Evolutionary conservation across 2,797 vertebrate species (phyloP).

Genomic region (Karalla daura): DNA sequence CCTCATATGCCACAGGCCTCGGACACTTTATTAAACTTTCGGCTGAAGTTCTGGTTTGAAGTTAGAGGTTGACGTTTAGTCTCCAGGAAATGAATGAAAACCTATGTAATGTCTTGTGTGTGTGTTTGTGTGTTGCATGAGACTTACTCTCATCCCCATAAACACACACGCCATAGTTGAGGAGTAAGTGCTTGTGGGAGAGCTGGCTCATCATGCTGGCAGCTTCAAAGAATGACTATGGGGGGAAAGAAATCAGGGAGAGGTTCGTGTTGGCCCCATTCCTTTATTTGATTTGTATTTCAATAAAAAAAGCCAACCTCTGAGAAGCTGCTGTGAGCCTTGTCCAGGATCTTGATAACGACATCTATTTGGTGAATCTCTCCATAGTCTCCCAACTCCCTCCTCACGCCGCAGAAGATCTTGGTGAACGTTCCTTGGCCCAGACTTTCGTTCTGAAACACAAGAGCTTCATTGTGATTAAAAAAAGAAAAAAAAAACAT

Average conservation of each 20-base stretch:
- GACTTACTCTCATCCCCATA: conserved; percentile 96
- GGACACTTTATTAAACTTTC: too few species aligned
- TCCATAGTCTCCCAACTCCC: conserved; percentile 93
- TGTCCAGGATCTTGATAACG: conserved; percentile 94
- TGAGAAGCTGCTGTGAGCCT: conserved; percentile 92
- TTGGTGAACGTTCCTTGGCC: conserved; percentile 97
- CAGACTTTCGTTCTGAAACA: conserved; percentile 89
- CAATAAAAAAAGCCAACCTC: conserved; percentile 83
- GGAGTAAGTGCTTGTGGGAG: conserved; percentile 94
- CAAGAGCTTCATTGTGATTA: background rate
- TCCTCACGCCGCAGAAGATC: conserved; percentile 92
- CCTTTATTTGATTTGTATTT: background rate
- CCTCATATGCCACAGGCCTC: too few species aligned
- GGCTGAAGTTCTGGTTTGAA: too few species aligned
- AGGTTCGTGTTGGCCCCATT: background rate
- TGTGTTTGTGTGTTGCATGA: background rate
- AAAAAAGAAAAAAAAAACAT: too few species aligned
- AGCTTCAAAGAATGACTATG: conserved; percentile 96
- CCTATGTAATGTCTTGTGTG: background rate
- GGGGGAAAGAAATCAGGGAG: background rate
- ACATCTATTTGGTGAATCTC: conserved; percentile 93
- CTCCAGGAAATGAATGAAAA: too few species aligned
- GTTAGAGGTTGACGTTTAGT: too few species aligned
- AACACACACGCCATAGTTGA: conserved; percentile 96
- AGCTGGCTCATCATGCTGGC: conserved; percentile 99